phyloP scores from a whole-genome alignment of 2,113 vertebrate genomes.

The Datnioides undecimradiatus region DNA sequence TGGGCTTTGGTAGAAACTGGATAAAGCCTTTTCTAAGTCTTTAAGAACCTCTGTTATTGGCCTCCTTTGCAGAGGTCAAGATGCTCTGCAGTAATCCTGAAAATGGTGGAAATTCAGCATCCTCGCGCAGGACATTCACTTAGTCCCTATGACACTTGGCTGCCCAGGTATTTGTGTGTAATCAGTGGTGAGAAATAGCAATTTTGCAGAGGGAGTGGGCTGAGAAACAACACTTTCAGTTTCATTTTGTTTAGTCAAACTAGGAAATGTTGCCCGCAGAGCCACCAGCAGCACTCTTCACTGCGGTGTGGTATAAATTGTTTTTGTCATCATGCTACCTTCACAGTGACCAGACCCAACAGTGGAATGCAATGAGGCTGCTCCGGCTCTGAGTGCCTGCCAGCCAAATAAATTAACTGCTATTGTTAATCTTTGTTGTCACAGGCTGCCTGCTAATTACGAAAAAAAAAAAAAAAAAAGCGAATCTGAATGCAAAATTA shows the following conservation, averaged over 20 bases:
- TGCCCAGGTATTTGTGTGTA: constrained; percentile 13
- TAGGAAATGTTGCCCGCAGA: not conserved
- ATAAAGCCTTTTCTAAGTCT: not conserved
- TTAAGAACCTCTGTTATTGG: not conserved
- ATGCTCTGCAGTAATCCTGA: constrained; percentile 6
- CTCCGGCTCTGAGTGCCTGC: constrained; percentile 4
- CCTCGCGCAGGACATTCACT: not conserved
- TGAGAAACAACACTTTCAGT: not conserved
- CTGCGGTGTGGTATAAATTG: not conserved
- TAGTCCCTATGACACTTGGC: not conserved
- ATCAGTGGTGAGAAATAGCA: constrained; percentile 29
- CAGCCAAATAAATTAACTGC: constrained; percentile 53
- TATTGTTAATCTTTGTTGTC: constrained; percentile 60
- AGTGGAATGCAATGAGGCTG: constrained; percentile 20
- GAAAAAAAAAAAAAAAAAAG: constrained; percentile 35
- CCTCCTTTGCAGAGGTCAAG: not conserved
- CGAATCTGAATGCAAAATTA: constrained; percentile 43
- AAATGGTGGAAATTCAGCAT: not conserved
- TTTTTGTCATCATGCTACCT: constrained; percentile 29
- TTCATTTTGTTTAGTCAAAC: constrained; percentile 29
- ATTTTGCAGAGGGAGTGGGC: not conserved
- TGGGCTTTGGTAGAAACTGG: not conserved
- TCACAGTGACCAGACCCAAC: constrained; percentile 34
- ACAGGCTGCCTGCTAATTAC: constrained; percentile 45
- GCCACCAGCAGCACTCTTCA: not conserved